Evolutionary conservation across 2,797 vertebrate genomes (phyloP).

Genomic region (Pteropus rufus): DNA sequence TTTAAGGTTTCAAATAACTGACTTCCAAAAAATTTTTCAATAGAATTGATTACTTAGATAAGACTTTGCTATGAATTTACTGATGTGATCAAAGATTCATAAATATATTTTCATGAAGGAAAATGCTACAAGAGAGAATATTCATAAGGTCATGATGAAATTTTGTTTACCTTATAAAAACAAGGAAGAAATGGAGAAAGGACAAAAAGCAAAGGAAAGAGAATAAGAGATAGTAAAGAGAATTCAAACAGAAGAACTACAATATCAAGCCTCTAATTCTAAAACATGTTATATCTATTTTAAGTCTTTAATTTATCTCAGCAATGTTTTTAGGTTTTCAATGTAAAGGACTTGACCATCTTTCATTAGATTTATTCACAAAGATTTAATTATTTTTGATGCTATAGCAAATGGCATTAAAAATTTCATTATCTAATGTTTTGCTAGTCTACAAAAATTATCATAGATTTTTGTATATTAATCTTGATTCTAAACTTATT

Average conservation of each 20-base stretch:
- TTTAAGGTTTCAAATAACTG: neutral
- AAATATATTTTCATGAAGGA: neutral
- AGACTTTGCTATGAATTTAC: neutral
- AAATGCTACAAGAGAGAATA: neutral
- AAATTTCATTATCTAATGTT: neutral
- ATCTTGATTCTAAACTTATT: neutral
- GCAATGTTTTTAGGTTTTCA: neutral
- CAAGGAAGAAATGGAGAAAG: neutral
- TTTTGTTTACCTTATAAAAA: neutral
- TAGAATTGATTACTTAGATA: neutral
- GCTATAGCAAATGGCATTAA: neutral
- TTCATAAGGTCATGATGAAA: neutral
- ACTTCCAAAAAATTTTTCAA: neutral
- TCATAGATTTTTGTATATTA: neutral
- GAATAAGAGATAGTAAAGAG: neutral
- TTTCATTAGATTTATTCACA: neutral
- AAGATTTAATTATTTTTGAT: neutral
- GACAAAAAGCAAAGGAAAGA: neutral
- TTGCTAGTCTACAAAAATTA: neutral
- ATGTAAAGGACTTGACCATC: neutral
- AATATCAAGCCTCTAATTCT: neutral
- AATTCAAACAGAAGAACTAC: neutral
- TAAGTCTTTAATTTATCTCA: constrained; percentile 1
- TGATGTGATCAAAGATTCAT: neutral
- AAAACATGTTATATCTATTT: neutral